Evolutionary conservation across 2,888 invertebrate species (phyloP), one percentile per base, ranked within the genome.

Genomic region (Cistogaster globosa): DNA sequence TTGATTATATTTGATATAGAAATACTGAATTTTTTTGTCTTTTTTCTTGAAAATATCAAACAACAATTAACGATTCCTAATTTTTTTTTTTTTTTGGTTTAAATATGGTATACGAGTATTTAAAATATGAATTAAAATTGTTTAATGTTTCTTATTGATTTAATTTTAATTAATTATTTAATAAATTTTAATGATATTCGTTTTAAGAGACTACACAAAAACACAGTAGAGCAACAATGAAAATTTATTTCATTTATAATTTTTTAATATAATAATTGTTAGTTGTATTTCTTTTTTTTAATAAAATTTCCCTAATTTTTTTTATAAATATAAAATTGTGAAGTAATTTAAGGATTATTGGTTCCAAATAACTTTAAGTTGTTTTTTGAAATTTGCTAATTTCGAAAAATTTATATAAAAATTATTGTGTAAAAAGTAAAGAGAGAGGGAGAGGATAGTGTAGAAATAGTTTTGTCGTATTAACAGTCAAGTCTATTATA

Each of bases 211-310:
- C 88, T 88, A 88, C 88, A 89, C 87, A 88, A 85, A 89, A 89
- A 89, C 88, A 89, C 88, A n/a, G n/a, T 88, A 88, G 86, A 89
- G 88, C 88, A 88, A 88, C 88, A 89, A 83, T 88, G 74, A 77
- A 68, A 72, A 60, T 51, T 77, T 58, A 57, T 53, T 42, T 68
- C 18, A 58, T n/a, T 60, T 65, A 9, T 67, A 36, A 51, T 67
- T 32, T 53, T 55, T 77, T 63, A 58, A 36, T 67, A 36, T 48
- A 65, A 84, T 84, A 83, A 83, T 84, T 48, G 58, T 87, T 62
- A 71, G 55, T 32, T 32, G 63, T 77, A 22, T 55, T 58, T 82
- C 26, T 48, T 72, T 48, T 75, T 81, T 65, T 77, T 63, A 67
- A 72, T 78, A 75, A 20, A 16, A 86, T 84, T 74, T 87, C 87